phyloP scores from a whole-genome alignment of 2,113 vertebrate species.

The Dasypus novemcinctus region DNA sequence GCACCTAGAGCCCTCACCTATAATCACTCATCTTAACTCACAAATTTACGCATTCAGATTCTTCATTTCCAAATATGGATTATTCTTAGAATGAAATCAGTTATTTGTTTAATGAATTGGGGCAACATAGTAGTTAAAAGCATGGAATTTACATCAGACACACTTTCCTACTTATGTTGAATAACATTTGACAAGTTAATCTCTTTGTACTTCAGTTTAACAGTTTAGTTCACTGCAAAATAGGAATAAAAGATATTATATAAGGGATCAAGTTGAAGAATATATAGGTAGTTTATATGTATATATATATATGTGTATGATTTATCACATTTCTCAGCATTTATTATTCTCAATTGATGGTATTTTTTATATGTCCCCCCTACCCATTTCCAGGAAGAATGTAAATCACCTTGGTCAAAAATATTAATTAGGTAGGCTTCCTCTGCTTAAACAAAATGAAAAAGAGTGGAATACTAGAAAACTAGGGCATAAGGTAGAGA shows the following conservation, averaged over 20 bases:
- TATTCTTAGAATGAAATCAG: not conserved
- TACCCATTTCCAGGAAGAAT: slow-evolving; percentile 39
- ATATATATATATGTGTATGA: not conserved
- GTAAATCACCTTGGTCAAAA: not conserved
- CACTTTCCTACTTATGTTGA: not conserved
- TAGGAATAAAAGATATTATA: not conserved
- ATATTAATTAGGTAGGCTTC: not conserved
- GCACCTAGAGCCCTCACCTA: not conserved
- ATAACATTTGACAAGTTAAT: not conserved
- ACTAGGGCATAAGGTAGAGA: not conserved
- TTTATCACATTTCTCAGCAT: not conserved
- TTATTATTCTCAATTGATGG: slow-evolving; percentile 4
- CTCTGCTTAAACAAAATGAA: not conserved
- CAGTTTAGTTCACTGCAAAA: slow-evolving; percentile 41
- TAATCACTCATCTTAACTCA: not conserved
- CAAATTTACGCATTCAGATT: not conserved
- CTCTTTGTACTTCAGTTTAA: slow-evolving; percentile 8
- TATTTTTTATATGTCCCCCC: not conserved
- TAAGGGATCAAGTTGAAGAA: not conserved
- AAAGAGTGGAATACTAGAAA: slow-evolving; percentile 14
- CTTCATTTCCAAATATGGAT: not conserved
- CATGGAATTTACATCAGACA: not conserved
- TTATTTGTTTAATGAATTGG: slow-evolving; percentile 6
- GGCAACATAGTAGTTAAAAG: not conserved
- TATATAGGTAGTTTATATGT: not conserved